A percentile compares a stretch with the other conserved stretches of the same genome.
Conservation (phyloP, 2,113 vertebrate genomes). For the Gambusia affinis region DNA sequence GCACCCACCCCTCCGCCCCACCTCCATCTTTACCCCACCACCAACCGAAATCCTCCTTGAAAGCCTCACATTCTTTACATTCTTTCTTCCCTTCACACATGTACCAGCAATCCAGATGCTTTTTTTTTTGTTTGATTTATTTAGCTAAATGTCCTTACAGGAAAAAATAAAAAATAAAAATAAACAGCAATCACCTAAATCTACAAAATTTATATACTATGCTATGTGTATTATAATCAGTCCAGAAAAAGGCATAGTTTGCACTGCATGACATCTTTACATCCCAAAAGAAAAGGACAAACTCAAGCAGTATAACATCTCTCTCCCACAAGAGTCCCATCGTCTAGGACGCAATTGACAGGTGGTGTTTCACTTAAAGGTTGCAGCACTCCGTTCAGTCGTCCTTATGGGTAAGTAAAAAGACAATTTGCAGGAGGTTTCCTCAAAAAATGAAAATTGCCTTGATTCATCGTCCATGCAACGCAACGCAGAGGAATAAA, state of each 20-base stretch:
- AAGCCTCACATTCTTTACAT: conserved; percentile 20
- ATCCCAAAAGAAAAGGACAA: conserved; percentile 54
- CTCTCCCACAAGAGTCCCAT: conserved; percentile 47
- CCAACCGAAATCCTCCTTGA: not conserved
- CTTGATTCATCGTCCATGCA: conserved; percentile 75
- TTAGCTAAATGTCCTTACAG: conserved; percentile 68
- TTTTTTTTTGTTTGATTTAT: conserved; percentile 63
- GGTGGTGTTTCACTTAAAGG: conserved; percentile 38
- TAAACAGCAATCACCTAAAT: conserved; percentile 47
- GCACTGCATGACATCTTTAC: conserved; percentile 55
- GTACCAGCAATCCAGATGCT: conserved; percentile 63
- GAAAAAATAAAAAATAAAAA: conserved; percentile 1
- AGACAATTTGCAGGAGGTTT: conserved; percentile 33
- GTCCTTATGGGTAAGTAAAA: conserved; percentile 49
- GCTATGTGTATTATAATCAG: conserved; percentile 54
- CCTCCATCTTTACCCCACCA: not conserved
- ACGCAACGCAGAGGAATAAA: conserved; percentile 63
- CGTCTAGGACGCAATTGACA: conserved; percentile 43
- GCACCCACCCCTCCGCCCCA: too few species aligned
- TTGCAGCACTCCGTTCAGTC: conserved; percentile 24
- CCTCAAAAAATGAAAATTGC: conserved; percentile 23
- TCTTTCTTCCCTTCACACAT: conserved; percentile 36
- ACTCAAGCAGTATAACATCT: conserved; percentile 54
- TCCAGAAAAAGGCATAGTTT: conserved; percentile 29
- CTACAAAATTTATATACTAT: conserved; percentile 53